These are phyloP conservation scores for Hippoglossus hippoglossus DNA, from an alignment of 2,797 vertebrate genomes.

Conservation along the genomic window DNA sequence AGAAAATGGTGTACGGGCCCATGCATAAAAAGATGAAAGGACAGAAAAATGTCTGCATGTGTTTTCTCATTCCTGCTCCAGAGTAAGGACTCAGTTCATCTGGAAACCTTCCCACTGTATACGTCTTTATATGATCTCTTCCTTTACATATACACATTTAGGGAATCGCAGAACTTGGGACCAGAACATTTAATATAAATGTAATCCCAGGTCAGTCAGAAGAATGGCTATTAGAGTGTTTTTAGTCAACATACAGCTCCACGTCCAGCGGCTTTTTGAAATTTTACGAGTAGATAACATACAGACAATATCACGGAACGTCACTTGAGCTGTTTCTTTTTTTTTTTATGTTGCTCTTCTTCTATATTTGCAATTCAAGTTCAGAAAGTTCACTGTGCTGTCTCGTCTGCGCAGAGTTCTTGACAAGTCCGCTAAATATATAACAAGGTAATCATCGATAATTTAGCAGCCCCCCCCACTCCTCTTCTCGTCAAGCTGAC, in stretches of 20 bases:
- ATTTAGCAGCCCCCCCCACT: conserved; percentile 43
- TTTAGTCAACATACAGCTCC: conserved; percentile 60
- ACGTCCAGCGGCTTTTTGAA: conserved; percentile 44
- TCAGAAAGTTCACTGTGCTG: conserved; percentile 46
- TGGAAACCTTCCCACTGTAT: conserved; percentile 18
- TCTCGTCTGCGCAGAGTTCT: conserved; percentile 37
- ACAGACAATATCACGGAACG: conserved; percentile 67
- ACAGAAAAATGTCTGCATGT: conserved; percentile 13
- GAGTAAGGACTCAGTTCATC: neutral
- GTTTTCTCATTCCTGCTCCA: conserved; percentile 22
- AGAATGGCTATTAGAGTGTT: conserved; percentile 67
- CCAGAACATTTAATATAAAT: conserved; percentile 84
- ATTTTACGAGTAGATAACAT: conserved; percentile 63
- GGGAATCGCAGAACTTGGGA: conserved; percentile 69
- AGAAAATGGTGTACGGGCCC: neutral
- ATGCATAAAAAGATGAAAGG: conserved; percentile 31
- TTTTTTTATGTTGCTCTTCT: conserved; percentile 59
- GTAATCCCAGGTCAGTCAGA: conserved; percentile 73
- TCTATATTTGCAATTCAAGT: conserved; percentile 58
- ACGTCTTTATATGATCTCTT: conserved; percentile 62
- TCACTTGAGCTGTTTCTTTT: conserved; percentile 64
- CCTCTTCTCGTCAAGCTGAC: conserved; percentile 10
- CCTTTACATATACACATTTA: conserved; percentile 72
- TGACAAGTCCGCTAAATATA: conserved; percentile 49
- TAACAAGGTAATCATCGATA: conserved; percentile 51